Base-by-base conservation (phyloP, 2,113 vertebrate genomes). In the Daphoenositta chrysoptera region DNA sequence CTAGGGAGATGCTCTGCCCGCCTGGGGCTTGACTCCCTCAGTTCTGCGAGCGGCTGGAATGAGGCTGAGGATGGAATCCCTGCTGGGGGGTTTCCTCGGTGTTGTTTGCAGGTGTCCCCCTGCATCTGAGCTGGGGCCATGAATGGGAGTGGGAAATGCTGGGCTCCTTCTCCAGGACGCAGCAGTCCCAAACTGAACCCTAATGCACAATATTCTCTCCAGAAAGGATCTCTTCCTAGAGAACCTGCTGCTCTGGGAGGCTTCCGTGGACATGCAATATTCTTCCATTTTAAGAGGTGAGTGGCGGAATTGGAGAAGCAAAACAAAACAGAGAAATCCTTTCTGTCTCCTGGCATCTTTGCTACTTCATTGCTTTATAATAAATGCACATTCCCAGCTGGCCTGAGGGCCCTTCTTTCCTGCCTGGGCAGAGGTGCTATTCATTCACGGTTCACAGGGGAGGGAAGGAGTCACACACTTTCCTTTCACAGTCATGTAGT, bases 321-420 rank as follows among this genome's bases (percentile, higher is more conserved):
- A 80, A 90, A 81, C 57, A 89, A 89, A 80, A 54, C 56, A 40
- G 56, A 95, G 80, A 87, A 91, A 96, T 86, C 71, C 61, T 88
- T 76, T 89, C 87, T 89, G 94, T 96, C 95, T 94, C 72, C 78
- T 93, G 86, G 26, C 87, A 92, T 96, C 89, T 96, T 97, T 97
- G 94, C 93, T 95, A 66, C 91, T 97, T 96, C 96, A 91, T 95
- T 96, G 92, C 88, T 78, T 94, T 93, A 90, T 96, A 96, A 96
- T 94, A 96, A 96, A 95, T 96, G 80, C 80, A 93, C 82, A 64
- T 84, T 87, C 56, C 79, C 37, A 37, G 65, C 53, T 95, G 93
- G 92, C 96, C 94, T 60, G 71, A 90, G 90, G 94, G 93, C 58
- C 33, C 68, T 69, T 93, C 88, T 93, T 70, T 89, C 40, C 51